phyloP scores from a whole-genome alignment of 1,140 invertebrate species.

The Trichonephila clavipes region DNA sequence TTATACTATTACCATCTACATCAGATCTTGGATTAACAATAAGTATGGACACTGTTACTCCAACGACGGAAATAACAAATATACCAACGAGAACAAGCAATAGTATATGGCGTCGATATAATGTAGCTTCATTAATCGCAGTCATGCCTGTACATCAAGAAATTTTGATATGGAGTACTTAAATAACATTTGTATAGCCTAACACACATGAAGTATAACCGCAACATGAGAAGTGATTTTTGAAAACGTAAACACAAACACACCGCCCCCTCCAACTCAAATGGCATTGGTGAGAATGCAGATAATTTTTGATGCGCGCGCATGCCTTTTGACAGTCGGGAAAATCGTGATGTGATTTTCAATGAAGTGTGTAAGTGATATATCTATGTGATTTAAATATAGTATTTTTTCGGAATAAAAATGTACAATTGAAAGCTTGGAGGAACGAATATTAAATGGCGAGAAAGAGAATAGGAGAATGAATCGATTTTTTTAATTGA shows the following conservation, averaged over 20 bases:
- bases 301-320: background rate
- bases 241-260: background rate
- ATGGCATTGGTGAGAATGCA: background rate
- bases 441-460: no score
- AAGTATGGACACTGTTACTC: slow-evolving; percentile 37
- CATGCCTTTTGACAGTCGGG: background rate
- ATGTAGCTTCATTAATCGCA: background rate
- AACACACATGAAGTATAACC: background rate
- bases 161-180: background rate
- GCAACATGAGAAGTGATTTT: background rate
- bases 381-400: no score
- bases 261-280: background rate
- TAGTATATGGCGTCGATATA: slow-evolving; percentile 32
- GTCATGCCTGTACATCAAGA: background rate
- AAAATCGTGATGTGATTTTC: background rate
- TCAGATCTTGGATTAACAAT: background rate
- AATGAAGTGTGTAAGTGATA: no score
- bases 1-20: slow-evolving; percentile 31
- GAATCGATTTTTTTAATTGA: no score
- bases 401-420: no score
- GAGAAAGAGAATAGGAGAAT: no score
- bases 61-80: slow-evolving; percentile 45
- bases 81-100: slow-evolving; percentile 34
- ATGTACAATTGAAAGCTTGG: no score
- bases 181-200: background rate